A percentile compares a stretch with the other conserved stretches of the same genome.
Conservation (phyloP, 2,888 invertebrate genomes). For the Pseudococcus longispinus region DNA sequence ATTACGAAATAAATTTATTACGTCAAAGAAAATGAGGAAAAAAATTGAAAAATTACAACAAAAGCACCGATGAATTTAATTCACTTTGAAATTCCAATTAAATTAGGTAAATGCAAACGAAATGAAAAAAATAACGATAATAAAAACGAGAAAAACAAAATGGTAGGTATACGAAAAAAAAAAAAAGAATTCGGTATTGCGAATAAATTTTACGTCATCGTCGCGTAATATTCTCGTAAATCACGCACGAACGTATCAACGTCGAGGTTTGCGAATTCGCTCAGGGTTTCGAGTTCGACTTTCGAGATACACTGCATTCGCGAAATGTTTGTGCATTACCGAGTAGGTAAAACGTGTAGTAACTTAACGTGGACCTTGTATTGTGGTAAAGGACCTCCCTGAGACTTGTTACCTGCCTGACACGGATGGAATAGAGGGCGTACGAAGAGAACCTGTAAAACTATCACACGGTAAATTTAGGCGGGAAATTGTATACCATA, state of each 20-base stretch:
- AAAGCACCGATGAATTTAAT: not conserved
- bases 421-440: conserved; percentile 54
- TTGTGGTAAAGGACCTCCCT: conserved; percentile 54
- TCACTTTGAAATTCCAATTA: not conserved
- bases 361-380: conserved; percentile 53
- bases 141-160: too few species aligned
- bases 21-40: not conserved
- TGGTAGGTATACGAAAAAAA: not conserved
- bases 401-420: conserved; percentile 54
- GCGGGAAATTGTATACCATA: conserved; percentile 40
- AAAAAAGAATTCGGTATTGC: not conserved
- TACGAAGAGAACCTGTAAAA: conserved; percentile 55
- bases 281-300: conserved; percentile 4
- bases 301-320: conserved; percentile 26
- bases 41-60: conserved; percentile 2
- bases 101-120: not conserved
- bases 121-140: not conserved
- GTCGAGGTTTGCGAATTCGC: conserved; percentile 23
- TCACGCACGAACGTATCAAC: not conserved
- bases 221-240: conserved; percentile 8
- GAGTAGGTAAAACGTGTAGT: conserved; percentile 43
- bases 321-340: conserved; percentile 51
- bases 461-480: conserved; percentile 53
- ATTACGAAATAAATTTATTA: not conserved
- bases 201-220: conserved; percentile 15